A percentile compares a stretch with the other conserved stretches of the same genome.
Conservation (phyloP, 2,888 invertebrate genomes). For the Orthonychiurus folsomi region DNA sequence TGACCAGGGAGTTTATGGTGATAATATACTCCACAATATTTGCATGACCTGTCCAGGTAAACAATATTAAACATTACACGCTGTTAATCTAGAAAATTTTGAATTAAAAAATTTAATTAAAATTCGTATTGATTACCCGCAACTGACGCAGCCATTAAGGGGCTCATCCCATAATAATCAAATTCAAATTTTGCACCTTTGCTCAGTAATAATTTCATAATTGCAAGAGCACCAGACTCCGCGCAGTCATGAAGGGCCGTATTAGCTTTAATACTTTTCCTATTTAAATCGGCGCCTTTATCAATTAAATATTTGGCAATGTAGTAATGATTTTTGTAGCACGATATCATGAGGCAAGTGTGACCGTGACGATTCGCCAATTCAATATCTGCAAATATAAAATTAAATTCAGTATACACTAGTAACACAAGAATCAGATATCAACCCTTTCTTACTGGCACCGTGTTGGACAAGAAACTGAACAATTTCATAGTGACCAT, state of each 20-base stretch:
- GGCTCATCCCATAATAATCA: slow-evolving; percentile 89
- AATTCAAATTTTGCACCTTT: slow-evolving; percentile 87
- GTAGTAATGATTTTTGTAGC: slow-evolving; percentile 85
- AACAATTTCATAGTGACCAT: slow-evolving; percentile 90
- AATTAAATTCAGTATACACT: not conserved
- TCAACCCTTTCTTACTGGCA: slow-evolving; percentile 56
- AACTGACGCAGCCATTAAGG: slow-evolving; percentile 2
- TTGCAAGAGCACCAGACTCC: slow-evolving; percentile 87
- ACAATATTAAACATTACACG: too few relatives aligned
- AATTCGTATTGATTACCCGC: too few relatives aligned
- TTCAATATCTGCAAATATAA: slow-evolving; percentile 68
- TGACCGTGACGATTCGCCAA: slow-evolving; percentile 92
- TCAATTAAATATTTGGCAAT: slow-evolving; percentile 82
- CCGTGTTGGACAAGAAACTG: slow-evolving; percentile 82
- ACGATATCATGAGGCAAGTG: slow-evolving; percentile 96
- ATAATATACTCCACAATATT: slow-evolving; percentile 89
- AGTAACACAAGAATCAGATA: not conserved
- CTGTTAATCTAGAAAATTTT: not conserved
- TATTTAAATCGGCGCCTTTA: slow-evolving; percentile 80
- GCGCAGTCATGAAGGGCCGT: slow-evolving; percentile 82
- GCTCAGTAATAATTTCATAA: slow-evolving; percentile 75
- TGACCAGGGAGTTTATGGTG: slow-evolving; percentile 59
- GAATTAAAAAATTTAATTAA: not conserved
- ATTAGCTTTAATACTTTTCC: slow-evolving; percentile 84
- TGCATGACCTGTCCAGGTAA: slow-evolving; percentile 84